Evolutionary conservation across 2,797 vertebrate genomes (phyloP).

Genomic region (Sus cebifrons): DNA sequence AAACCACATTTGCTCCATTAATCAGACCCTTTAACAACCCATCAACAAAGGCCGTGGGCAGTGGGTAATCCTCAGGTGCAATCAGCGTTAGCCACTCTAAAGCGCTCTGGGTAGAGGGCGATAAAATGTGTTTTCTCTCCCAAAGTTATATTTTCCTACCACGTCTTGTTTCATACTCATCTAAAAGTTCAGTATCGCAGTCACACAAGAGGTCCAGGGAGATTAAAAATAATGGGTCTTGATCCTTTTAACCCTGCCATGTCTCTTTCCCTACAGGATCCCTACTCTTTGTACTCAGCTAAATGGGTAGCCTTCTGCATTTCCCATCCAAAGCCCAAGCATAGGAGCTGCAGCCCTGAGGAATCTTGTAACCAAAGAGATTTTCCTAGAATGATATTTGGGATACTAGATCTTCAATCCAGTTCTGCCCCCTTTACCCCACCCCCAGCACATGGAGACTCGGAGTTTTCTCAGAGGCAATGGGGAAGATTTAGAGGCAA

Average conservation of each 20-base stretch:
- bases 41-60: constrained; percentile 44
- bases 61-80: neutral
- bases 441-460: neutral
- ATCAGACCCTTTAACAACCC: constrained; percentile 79
- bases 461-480: neutral
- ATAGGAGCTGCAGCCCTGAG: neutral
- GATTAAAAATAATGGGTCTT: neutral
- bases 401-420: neutral
- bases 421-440: neutral
- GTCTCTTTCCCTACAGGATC: neutral
- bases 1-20: constrained; percentile 87
- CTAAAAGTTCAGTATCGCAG: constrained; percentile 51
- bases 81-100: neutral
- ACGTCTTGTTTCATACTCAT: constrained; percentile 56
- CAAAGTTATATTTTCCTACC: constrained; percentile 30
- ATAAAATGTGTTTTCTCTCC: constrained; percentile 36
- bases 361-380: neutral
- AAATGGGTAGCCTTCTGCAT: neutral
- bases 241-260: neutral
- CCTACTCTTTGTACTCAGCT: neutral
- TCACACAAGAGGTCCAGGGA: constrained; percentile 32
- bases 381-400: neutral
- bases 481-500: neutral
- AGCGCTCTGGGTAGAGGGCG: neutral
- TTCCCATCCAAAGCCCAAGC: neutral